Evolutionary conservation across 2,888 invertebrate species (phyloP).

Genomic region (Plemyria rubiginata): DNA sequence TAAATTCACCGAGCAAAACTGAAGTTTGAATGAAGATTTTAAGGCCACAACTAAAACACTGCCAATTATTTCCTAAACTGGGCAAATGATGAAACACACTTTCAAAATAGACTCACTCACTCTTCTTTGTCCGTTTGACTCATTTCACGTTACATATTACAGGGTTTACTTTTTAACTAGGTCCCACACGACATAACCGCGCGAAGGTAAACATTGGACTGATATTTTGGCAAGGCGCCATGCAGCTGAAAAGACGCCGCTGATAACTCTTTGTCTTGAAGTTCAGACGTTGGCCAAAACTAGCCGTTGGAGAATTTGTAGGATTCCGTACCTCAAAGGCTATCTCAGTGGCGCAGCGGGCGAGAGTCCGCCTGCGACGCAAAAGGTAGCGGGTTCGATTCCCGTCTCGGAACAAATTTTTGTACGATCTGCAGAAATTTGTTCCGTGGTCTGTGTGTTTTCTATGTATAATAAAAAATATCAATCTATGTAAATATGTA

Average conservation of each 20-base stretch:
- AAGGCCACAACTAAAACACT: slow-evolving; percentile 21
- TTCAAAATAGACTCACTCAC: slow-evolving; percentile 31
- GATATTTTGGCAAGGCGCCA: slow-evolving; percentile 67
- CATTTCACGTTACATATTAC: slow-evolving; percentile 30
- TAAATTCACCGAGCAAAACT: slow-evolving; percentile 15
- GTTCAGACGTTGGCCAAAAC: slow-evolving; percentile 19
- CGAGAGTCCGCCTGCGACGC: too few species aligned
- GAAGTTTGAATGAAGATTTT: slow-evolving; percentile 18
- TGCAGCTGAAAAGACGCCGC: slow-evolving; percentile 20
- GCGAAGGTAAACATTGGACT: slow-evolving; percentile 64
- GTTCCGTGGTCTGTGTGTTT: too few species aligned
- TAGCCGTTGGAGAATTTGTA: background rate
- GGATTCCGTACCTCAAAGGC: too few species aligned
- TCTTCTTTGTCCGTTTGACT: slow-evolving; percentile 30
- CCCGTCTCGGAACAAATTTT: too few species aligned
- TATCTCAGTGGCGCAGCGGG: too few species aligned
- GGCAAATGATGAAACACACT: background rate
- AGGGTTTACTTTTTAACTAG: slow-evolving; percentile 1
- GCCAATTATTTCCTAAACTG: slow-evolving; percentile 5
- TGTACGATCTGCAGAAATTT: too few species aligned
- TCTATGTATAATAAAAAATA: too few species aligned
- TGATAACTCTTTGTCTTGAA: slow-evolving; percentile 39
- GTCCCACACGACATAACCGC: slow-evolving; percentile 40
- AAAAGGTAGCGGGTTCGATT: too few species aligned
- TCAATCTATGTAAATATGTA: too few species aligned